Evolutionary conservation across 2,797 vertebrate genomes (phyloP), one percentile per base, ranked within the genome.

Genomic region (Cyclopterus lumpus): DNA sequence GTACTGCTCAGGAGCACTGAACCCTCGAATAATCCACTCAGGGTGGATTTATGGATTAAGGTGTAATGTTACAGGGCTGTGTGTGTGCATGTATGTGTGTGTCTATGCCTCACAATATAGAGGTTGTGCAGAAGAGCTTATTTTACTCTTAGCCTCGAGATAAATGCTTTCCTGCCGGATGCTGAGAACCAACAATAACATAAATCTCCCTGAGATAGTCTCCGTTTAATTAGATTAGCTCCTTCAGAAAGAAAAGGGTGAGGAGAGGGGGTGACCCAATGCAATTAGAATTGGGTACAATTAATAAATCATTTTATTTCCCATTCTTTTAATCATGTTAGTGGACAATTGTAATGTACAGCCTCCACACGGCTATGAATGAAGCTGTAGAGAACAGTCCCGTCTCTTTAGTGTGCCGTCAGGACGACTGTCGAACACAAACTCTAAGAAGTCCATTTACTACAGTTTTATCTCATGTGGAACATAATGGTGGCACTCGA

Each of bases 1-100:
- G 97, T 97, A 96, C 75, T 55, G 57, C 34, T 44, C 68, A 14
- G 30, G n/a, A 74, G 67, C 49, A 14, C 38, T 15, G n/a, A 53
- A 61, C 0, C 10, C 65, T n/a, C 55, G 34, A 73, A 64, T 80
- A 78, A 79, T 79, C 71, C 79, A 82, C 57, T 73, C 55, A 14
- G 53, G 57, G 9, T 51, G 80, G 68, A 72, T 86, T 81, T 67
- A 75, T 73, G 67, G 67, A 78, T 90, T 77, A 80, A 67, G 78
- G 71, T 73, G 34, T 79, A 71, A 30, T 70, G 49, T 83, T 74
- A 61, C 78, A 38, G 6, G 67, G 58, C 77, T 71, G 40, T 55
- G 55, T 58, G 72, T 66, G 38, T 84, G 66, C 61, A 65, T 51
- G 10, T n/a, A 28, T 61, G 20, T 24, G 28, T 71, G 65, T 79